Percentiles rank a stretch among this genome's conserved stretches.
Evolutionary conservation across 2,888 invertebrate genomes (phyloP).

Genomic region (Melanotus villosus): DNA sequence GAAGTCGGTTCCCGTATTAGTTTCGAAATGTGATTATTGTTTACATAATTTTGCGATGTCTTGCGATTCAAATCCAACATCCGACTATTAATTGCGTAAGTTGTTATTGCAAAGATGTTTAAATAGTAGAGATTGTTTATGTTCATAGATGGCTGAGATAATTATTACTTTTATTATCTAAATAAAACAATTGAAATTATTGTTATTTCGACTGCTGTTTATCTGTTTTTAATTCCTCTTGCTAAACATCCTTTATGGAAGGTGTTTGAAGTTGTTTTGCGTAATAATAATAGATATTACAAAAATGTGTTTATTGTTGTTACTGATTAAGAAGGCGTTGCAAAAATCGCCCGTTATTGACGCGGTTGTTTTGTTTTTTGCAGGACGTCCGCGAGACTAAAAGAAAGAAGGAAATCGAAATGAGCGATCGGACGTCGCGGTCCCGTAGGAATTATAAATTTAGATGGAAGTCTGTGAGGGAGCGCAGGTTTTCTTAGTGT

Average conservation of each 20-base stretch:
- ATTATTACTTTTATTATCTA: conserved; percentile 38
- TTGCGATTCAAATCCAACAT: conserved; percentile 26
- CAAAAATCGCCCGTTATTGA: too few relatives aligned
- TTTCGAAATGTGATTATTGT: conserved; percentile 21
- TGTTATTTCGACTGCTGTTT: conserved; percentile 34
- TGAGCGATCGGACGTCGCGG: too few relatives aligned
- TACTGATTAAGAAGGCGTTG: neutral
- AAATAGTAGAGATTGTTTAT: conserved; percentile 37
- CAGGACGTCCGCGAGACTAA: too few relatives aligned
- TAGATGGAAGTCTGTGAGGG: too few relatives aligned
- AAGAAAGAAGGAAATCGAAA: too few relatives aligned
- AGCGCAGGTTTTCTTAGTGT: neutral
- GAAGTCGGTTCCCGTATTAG: neutral
- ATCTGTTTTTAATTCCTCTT: conserved; percentile 43
- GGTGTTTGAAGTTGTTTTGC: conserved; percentile 23
- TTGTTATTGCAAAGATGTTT: conserved; percentile 26
- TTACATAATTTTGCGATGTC: conserved; percentile 29
- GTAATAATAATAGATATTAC: conserved; percentile 11
- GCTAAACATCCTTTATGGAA: conserved; percentile 32
- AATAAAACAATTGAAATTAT: conserved; percentile 42
- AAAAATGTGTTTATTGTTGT: conserved; percentile 11
- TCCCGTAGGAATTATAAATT: too few relatives aligned
- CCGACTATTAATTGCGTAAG: conserved; percentile 22
- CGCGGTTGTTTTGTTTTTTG: too few relatives aligned
- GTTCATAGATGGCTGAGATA: conserved; percentile 36